Percentiles rank a stretch among this genome's conserved stretches.
Evolutionary conservation across 2,888 invertebrate genomes (phyloP).

Genomic region (Subacronicta megacephala): DNA sequence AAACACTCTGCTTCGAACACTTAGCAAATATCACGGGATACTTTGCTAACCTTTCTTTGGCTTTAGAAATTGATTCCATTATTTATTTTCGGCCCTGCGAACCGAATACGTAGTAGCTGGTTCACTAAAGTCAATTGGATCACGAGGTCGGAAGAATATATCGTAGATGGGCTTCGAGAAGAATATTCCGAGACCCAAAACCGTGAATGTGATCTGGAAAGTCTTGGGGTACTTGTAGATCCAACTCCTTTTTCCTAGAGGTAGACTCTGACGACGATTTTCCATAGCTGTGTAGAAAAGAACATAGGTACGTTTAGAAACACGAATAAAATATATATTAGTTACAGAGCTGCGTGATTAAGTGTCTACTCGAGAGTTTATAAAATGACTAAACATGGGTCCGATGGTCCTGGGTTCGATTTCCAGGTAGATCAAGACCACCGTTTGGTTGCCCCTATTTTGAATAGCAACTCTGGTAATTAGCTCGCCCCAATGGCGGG

Average conservation of each 20-base stretch:
- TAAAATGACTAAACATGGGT: no score
- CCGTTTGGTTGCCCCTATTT: no score
- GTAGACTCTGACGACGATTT: conserved; percentile 73
- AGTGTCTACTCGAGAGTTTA: no score
- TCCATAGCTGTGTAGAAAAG: conserved; percentile 72
- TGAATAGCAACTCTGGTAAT: no score
- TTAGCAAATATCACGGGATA: conserved; percentile 93
- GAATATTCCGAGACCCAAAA: conserved; percentile 87
- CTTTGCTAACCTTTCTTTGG: conserved; percentile 92
- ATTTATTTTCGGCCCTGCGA: conserved; percentile 45
- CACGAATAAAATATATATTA: no score
- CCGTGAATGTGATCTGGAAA: conserved; percentile 88
- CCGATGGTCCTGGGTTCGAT: no score
- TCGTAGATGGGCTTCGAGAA: conserved; percentile 94
- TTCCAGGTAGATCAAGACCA: no score
- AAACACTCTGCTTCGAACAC: conserved; percentile 92
- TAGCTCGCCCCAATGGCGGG: no score
- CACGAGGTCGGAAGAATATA: conserved; percentile 82
- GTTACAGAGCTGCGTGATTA: no score
- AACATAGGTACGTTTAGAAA: no score
- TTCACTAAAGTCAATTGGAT: conserved; percentile 67
- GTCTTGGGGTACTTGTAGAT: conserved; percentile 90
- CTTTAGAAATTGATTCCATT: conserved; percentile 95
- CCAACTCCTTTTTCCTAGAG: conserved; percentile 90
- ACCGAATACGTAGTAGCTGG: conserved; percentile 69